phyloP scores from a whole-genome alignment of 2,797 vertebrate genomes.

The Meriones psammophilus region DNA sequence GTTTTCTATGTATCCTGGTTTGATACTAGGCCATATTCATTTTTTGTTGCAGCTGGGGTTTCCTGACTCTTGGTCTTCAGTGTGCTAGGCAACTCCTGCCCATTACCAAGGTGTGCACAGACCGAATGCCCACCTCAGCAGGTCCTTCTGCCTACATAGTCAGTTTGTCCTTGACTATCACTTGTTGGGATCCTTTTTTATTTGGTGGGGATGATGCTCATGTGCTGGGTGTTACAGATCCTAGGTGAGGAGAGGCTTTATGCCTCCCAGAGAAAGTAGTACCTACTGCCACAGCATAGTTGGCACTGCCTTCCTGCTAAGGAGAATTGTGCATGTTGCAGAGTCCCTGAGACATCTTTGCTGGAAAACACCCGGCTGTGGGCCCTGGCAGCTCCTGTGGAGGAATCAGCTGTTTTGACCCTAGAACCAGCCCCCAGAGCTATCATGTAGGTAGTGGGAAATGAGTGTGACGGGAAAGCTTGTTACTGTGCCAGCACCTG shows the following conservation, averaged over 20 bases:
- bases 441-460: neutral
- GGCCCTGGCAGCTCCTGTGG: neutral
- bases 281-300: neutral
- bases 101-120: fast-evolving
- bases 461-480: neutral
- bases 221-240: neutral
- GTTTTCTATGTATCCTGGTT: neutral
- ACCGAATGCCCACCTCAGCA: neutral
- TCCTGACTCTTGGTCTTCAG: neutral
- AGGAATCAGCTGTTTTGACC: neutral
- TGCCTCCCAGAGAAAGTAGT: neutral
- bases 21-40: neutral
- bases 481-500: neutral
- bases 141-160: neutral
- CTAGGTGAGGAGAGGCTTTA: neutral
- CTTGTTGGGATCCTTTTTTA: neutral
- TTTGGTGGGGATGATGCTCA: neutral
- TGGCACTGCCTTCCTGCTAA: neutral
- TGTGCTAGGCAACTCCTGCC: neutral
- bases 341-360: neutral
- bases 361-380: neutral
- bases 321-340: neutral
- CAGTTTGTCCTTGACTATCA: neutral
- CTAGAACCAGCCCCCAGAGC: neutral
- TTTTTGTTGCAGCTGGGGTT: neutral